Evolutionary conservation across 1,140 invertebrate genomes (phyloP).

Genomic region (Hypsibius dujardini): DNA sequence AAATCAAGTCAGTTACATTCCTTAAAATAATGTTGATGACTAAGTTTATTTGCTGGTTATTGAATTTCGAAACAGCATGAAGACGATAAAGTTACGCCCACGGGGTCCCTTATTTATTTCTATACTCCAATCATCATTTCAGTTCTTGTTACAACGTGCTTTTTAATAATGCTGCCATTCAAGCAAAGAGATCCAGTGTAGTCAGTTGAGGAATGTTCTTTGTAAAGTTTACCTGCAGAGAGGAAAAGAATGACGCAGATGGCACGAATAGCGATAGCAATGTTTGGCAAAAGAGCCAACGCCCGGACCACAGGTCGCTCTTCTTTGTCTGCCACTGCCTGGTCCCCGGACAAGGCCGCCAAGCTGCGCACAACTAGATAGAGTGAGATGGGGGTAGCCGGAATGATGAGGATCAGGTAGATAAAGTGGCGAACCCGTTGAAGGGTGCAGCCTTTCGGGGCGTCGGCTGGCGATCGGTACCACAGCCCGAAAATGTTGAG

Average conservation of each 20-base stretch:
- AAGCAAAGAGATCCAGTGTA: too few species aligned
- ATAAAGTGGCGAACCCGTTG: neutral
- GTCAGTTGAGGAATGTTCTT: too few species aligned
- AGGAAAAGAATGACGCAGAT: neutral
- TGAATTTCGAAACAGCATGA: too few species aligned
- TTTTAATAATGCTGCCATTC: too few species aligned
- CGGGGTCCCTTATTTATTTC: too few species aligned
- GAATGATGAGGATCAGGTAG: neutral
- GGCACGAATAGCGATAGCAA: neutral
- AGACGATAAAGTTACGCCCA: too few species aligned
- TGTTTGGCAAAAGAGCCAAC: neutral
- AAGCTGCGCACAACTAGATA: slow-evolving; percentile 1
- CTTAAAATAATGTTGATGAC: too few species aligned
- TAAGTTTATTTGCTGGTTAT: too few species aligned
- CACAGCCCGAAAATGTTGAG: neutral
- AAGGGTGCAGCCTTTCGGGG: neutral
- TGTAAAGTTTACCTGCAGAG: neutral
- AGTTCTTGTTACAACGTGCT: too few species aligned
- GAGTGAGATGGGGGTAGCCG: neutral
- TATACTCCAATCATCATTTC: too few species aligned
- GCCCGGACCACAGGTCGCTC: neutral
- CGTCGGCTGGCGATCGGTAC: neutral
- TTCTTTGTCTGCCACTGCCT: neutral
- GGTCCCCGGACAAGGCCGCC: neutral
- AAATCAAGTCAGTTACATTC: too few species aligned